Percentiles rank a stretch among this genome's conserved stretches.
These are phyloP conservation scores for Aleadryas rufinucha DNA, from an alignment of 2,113 vertebrate species.

Conservation along the genomic window DNA sequence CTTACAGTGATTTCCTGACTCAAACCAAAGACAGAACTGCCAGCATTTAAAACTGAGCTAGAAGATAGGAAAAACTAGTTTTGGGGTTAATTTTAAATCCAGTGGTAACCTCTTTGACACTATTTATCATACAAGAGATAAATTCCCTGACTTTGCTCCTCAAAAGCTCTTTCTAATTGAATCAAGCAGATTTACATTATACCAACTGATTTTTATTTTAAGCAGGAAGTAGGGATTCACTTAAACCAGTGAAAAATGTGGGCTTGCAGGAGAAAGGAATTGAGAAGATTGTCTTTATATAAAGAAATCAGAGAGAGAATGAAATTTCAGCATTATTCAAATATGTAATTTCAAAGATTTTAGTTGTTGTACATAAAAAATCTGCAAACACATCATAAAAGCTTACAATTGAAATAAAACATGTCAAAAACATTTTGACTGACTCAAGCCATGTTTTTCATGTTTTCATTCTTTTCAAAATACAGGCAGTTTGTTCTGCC, in stretches of 20 bases:
- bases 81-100: background rate
- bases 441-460: background rate
- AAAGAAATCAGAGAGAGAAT: background rate
- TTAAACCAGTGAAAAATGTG: background rate
- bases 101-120: background rate
- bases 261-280: background rate
- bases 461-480: background rate
- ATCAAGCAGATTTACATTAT: constrained; percentile 10
- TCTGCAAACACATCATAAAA: background rate
- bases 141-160: background rate
- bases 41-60: background rate
- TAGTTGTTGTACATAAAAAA: background rate
- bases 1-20: background rate
- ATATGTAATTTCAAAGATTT: background rate
- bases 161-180: background rate
- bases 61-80: background rate
- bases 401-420: background rate
- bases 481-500: background rate
- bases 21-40: background rate
- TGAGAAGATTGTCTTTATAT: background rate
- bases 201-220: background rate
- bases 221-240: background rate
- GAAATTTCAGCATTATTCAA: background rate
- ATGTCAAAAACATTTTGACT: background rate
- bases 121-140: background rate